Percentiles rank a stretch among this genome's conserved stretches.
Evolutionary conservation across 2,797 vertebrate genomes (phyloP).

Genomic region (Melanotaenia parkinsoni): DNA sequence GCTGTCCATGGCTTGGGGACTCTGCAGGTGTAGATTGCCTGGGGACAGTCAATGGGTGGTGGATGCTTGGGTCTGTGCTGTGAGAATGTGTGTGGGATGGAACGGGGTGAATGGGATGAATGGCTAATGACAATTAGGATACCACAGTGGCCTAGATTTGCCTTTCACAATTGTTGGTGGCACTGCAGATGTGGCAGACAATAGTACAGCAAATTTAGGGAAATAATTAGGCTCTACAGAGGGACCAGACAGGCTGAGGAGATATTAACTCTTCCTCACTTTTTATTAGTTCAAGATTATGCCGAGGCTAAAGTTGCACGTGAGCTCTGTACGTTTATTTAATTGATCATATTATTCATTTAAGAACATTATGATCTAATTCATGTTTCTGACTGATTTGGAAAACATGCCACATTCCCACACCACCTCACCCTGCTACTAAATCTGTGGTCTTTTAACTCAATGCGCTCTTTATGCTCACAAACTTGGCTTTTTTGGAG

Average conservation of each 20-base stretch:
- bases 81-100: conserved; percentile 76
- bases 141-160: conserved; percentile 69
- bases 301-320: too few relatives aligned
- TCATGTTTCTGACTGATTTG: conserved; percentile 5
- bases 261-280: too few relatives aligned
- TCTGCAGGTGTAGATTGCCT: conserved; percentile 86
- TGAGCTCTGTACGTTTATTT: conserved; percentile 1
- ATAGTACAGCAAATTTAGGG: too few relatives aligned
- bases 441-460: conserved; percentile 20
- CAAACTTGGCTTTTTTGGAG: conserved; percentile 20
- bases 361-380: neutral
- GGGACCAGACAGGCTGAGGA: too few relatives aligned
- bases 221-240: too few relatives aligned
- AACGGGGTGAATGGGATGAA: conserved; percentile 74
- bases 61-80: conserved; percentile 65
- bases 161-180: conserved; percentile 51
- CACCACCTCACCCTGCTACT: neutral
- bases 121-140: conserved; percentile 75
- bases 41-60: conserved; percentile 75
- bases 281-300: neutral
- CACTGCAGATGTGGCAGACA: conserved; percentile 72
- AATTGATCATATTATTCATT: conserved; percentile 6
- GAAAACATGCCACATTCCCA: neutral
- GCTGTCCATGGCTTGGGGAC: conserved; percentile 83
- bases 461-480: conserved; percentile 55